Evolutionary conservation across 2,888 invertebrate species (phyloP), one percentile per base, ranked within the genome.

Genomic region (Trachelus troglodyta): DNA sequence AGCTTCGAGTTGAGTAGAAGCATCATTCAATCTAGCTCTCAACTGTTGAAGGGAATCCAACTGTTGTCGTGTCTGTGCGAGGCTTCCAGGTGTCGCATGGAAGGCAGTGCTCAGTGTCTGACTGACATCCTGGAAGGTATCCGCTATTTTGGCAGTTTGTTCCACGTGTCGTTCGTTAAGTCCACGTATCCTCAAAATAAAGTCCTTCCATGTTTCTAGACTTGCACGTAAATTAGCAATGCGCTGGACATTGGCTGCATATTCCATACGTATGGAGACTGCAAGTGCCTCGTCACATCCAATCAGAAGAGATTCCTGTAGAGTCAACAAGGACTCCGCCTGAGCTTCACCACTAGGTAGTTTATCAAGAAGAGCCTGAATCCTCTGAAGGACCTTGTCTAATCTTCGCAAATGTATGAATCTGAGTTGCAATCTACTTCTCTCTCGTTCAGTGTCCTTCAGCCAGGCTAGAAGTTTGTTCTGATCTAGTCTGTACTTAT

Each of bases 221-320:
- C 96, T 96, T 12, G 97, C 97, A 82, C 95, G 94, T 30, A 97
- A 91, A 88, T 97, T 97, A 73, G 94, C 94, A n/a, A 97, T 94
- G 78, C 97, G 93, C 88, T 97, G 96, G 1, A 93, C 93, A 56
- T 95, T 94, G 2, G 97, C 96, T 0, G 95, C 95, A 87, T 96
- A 95, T 90, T 97, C 97, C 94, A 96, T 96, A 80, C 96, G 93
- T 30, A 97, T 95, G 0, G 97, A 96, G 0, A 96, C 94, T 4
- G 95, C 95, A 76, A 97, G 92, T 0, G 95, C 94, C 83, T 96
- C 96, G 84, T 97, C 97, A 81, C 96, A 96, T 87, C 95, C 95
- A 78, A 93, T 92, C 74, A 96, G 89, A 12, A 97, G 92, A 83
- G 93, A 92, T 78, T 94, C 94, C 84, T 96, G 95, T 90, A 95